Conservation (phyloP, 2,797 vertebrate species). For the Masticophis lateralis region DNA sequence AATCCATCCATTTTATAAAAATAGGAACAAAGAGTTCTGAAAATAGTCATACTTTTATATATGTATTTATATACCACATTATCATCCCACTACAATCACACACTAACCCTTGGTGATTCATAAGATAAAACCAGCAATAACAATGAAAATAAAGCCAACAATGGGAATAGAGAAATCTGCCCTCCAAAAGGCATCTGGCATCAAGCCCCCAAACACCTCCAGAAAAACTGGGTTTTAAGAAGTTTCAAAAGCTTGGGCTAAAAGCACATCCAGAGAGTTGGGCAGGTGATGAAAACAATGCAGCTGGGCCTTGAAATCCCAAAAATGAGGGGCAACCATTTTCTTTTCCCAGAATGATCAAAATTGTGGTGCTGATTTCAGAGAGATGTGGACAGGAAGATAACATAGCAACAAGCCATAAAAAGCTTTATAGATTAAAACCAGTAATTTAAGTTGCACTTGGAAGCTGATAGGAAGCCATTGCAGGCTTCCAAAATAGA, state of each 20-base stretch:
- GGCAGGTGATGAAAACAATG: neutral
- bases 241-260: neutral
- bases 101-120: neutral
- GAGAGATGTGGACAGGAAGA: neutral
- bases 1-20: neutral
- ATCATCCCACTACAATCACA: neutral
- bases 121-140: neutral
- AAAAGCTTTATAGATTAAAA: neutral
- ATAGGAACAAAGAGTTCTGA: neutral
- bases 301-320: neutral
- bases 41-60: neutral
- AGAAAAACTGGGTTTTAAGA: neutral
- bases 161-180: neutral
- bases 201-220: neutral
- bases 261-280: neutral
- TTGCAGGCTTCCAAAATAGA: neutral
- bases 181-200: neutral
- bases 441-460: neutral
- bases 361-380: neutral
- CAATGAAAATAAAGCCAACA: neutral
- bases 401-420: neutral
- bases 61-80: neutral
- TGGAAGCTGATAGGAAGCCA: neutral
- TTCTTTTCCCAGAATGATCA: neutral
- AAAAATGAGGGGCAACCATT: neutral